A percentile compares a stretch with the other conserved stretches of the same genome.
These are phyloP conservation scores for Caloenas nicobarica DNA, from an alignment of 2,113 vertebrate species.

Conservation along the genomic window DNA sequence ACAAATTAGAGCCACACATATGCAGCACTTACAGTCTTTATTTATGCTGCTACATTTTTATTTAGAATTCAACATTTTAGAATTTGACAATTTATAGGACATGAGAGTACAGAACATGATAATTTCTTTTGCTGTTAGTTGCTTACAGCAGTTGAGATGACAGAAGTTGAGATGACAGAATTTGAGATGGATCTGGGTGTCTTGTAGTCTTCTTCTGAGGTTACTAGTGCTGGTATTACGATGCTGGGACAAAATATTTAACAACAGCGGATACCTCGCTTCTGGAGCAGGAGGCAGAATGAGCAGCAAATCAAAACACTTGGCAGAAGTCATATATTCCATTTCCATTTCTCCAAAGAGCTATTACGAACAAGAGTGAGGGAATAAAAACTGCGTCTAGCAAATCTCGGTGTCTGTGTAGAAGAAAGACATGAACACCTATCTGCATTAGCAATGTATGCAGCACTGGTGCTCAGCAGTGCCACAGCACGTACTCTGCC, in stretches of 20 bases:
- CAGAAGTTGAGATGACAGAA: background rate
- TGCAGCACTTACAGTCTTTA: background rate
- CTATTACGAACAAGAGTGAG: background rate
- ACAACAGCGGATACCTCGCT: background rate
- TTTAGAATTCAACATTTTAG: background rate
- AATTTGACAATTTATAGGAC: background rate
- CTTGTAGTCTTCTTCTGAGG: background rate
- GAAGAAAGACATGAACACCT: background rate
- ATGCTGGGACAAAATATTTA: background rate
- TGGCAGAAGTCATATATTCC: background rate
- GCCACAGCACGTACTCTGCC: rapidly evolving
- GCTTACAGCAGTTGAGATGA: background rate
- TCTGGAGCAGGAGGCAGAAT: background rate
- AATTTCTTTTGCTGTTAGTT: background rate
- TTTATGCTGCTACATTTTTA: background rate
- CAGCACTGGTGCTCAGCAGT: background rate
- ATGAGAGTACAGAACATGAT: background rate
- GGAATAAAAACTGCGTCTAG: background rate
- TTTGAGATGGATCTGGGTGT: background rate
- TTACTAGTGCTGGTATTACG: background rate
- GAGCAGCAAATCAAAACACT: background rate
- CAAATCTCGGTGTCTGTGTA: background rate
- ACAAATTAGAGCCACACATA: background rate
- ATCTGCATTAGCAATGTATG: background rate
- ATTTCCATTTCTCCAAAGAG: background rate